Evolutionary conservation across 2,888 invertebrate species (phyloP), one percentile per base, ranked within the genome.

Genomic region (Tetropium fuscum): DNA sequence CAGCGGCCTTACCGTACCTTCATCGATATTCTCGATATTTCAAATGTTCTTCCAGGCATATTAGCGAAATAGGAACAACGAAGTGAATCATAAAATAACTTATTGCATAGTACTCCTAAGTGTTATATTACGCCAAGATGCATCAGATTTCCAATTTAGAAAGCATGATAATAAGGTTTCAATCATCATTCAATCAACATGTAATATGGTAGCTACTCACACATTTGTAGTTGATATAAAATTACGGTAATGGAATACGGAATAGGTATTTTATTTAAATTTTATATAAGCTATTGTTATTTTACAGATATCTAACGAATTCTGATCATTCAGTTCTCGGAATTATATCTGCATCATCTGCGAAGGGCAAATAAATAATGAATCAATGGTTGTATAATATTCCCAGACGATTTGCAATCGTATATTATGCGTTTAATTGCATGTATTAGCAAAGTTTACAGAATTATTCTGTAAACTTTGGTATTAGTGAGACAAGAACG

Each of bases 311-410:
- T 43, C 34, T 32, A 44, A 7, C 36, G 15, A 48, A 48, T 48
- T 36, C 48, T 48, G 19, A 48, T 48, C 36, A 53, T 53, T 53
- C 53, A 43, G 20, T 43, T 43, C 53, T 22, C 41, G 19, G 44
- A 44, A 41, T 43, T 48, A 48, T 34, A 54, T 54, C 36, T 44
- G 20, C 22, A 34, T 22, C 32, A 34, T 13, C 30, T 27, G 20
- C 44, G 54, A 54, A 54, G 54, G 54, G 54, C 54, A 54, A 41
- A 43, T 34, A 44, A 54, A 45, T 54, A 44, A 36, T 54, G 54
- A 53, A 44, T 32, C 43, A 44, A 34, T 11, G 15, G 43, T 36
- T 54, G 32, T 44, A 53, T 43, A 43, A 53, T 43, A 20, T 19
- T 22, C 38, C 38, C 41, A 41, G 53, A 38, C 53, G 10, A 53